A percentile compares a stretch with the other conserved stretches of the same genome.
These are phyloP conservation scores for Pammene aurita DNA, from an alignment of 2,888 invertebrate genomes.

Conservation along the genomic window DNA sequence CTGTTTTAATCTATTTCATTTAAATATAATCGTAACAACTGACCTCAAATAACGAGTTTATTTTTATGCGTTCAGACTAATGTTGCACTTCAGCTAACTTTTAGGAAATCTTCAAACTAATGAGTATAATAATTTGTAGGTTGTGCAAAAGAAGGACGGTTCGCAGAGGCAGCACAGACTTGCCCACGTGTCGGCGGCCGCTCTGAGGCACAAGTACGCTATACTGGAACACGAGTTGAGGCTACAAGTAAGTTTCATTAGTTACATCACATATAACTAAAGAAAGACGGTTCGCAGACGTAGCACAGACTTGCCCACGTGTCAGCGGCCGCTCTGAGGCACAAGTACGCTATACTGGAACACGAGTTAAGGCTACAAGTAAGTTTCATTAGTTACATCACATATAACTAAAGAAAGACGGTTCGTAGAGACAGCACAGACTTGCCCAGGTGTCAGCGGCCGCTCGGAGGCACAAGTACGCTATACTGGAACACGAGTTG, in stretches of 20 bases:
- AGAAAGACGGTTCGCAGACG: too few relatives aligned
- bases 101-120: neutral
- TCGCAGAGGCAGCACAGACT: conserved; percentile 67
- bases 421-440: conserved; percentile 65
- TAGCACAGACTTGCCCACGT: too few relatives aligned
- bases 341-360: too few relatives aligned
- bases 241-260: conserved; percentile 64
- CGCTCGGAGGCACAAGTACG: conserved; percentile 77
- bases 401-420: conserved; percentile 72
- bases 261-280: neutral
- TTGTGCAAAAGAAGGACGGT: conserved; percentile 75
- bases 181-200: conserved; percentile 72
- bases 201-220: conserved; percentile 77
- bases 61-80: too few relatives aligned
- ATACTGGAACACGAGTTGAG: conserved; percentile 77
- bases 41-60: too few relatives aligned
- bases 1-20: too few relatives aligned
- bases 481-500: conserved; percentile 77
- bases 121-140: conserved; percentile 54
- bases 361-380: too few relatives aligned
- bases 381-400: too few relatives aligned
- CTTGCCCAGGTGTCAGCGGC: conserved; percentile 73
- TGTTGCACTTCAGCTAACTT: neutral
- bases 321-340: too few relatives aligned
- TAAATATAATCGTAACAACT: too few relatives aligned